These are phyloP conservation scores for Hyperoodon ampullatus DNA, from an alignment of 2,113 vertebrate genomes.

Conservation along the genomic window DNA sequence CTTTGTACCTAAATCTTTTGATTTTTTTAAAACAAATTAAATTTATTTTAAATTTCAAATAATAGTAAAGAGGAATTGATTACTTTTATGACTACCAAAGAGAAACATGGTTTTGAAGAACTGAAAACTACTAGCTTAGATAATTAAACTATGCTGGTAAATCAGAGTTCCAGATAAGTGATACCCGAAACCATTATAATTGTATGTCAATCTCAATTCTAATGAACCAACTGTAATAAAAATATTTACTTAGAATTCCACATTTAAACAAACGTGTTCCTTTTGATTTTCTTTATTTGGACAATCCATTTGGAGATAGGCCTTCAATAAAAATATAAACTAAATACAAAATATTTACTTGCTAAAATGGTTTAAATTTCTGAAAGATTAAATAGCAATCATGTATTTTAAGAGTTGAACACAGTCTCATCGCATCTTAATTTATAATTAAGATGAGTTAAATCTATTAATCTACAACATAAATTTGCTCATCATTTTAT, in stretches of 20 bases:
- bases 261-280: conserved; percentile 24
- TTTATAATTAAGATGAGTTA: conserved; percentile 55
- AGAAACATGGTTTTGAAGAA: conserved; percentile 43
- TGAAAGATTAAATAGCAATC: conserved; percentile 49
- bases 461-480: conserved; percentile 33
- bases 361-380: conserved; percentile 28
- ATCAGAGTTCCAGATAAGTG: conserved; percentile 15
- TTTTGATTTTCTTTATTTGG: not conserved
- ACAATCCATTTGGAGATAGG: conserved; percentile 7
- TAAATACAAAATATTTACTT: conserved; percentile 40
- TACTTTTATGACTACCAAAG: not conserved
- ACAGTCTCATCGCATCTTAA: not conserved
- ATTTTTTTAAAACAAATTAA: not conserved
- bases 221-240: conserved; percentile 45
- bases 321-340: conserved; percentile 28
- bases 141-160: not conserved
- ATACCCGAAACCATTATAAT: not conserved
- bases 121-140: conserved; percentile 28
- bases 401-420: not conserved
- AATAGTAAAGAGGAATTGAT: not conserved
- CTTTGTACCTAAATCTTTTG: not conserved
- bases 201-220: conserved; percentile 37
- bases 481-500: conserved; percentile 17
- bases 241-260: conserved; percentile 45
- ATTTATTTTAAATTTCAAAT: conserved; percentile 45